A percentile compares a stretch with the other conserved stretches of the same genome.
phyloP scores from a whole-genome alignment of 2,888 invertebrate species.

The Ischnura elegans region DNA sequence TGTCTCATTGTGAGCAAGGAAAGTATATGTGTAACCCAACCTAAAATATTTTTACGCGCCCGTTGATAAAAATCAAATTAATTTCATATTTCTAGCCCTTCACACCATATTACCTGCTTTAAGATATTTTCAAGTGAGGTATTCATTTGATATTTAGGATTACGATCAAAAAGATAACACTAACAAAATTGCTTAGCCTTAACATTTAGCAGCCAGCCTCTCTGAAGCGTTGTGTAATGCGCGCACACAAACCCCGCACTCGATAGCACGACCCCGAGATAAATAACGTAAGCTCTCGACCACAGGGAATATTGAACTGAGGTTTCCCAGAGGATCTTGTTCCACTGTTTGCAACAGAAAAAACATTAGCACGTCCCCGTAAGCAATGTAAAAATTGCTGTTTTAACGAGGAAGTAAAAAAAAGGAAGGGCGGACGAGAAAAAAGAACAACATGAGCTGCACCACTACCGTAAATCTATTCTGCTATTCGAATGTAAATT shows the following conservation, averaged over 20 bases:
- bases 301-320: not conserved
- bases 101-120: too few species aligned
- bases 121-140: too few species aligned
- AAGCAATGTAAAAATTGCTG: not conserved
- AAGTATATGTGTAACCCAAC: too few species aligned
- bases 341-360: not conserved
- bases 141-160: not conserved
- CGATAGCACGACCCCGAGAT: not conserved
- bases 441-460: not conserved
- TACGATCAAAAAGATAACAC: not conserved
- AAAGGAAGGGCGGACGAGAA: not conserved
- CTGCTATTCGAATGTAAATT: conserved; percentile 15
- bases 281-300: not conserved
- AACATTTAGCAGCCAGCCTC: not conserved
- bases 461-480: conserved; percentile 3
- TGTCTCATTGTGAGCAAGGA: too few species aligned
- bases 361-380: not conserved
- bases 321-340: not conserved
- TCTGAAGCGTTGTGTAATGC: not conserved
- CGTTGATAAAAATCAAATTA: too few species aligned
- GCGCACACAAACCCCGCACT: not conserved
- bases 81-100: too few species aligned
- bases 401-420: not conserved
- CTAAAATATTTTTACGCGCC: too few species aligned
- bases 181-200: not conserved